A percentile compares a stretch with the other conserved stretches of the same genome.
phyloP scores from a whole-genome alignment of 2,797 vertebrate genomes.

The Potorous gilbertii region DNA sequence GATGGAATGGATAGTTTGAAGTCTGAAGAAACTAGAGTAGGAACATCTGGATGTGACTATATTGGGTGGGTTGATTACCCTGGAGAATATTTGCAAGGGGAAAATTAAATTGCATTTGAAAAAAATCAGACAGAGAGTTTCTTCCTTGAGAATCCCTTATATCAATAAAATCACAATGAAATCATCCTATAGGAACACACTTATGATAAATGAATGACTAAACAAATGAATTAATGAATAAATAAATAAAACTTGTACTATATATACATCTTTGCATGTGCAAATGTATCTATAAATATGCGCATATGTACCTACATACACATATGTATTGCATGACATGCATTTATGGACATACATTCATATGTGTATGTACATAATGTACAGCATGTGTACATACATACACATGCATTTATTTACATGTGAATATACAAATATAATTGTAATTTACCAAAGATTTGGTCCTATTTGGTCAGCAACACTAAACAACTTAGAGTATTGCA shows the following conservation, averaged over 20 bases:
- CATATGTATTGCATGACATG: neutral
- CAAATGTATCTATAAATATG: neutral
- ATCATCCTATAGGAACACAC: neutral
- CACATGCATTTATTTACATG: neutral
- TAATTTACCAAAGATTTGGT: neutral
- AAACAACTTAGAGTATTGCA: neutral
- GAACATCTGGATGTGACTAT: conserved; percentile 19
- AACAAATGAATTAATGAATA: neutral
- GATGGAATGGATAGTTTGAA: conserved; percentile 28
- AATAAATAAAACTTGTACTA: neutral
- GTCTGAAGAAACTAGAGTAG: conserved; percentile 36
- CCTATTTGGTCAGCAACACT: neutral
- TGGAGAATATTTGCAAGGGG: neutral
- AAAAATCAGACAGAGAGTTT: neutral
- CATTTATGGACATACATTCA: neutral
- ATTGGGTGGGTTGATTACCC: neutral
- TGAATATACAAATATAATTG: neutral
- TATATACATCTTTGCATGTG: neutral
- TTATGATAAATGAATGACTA: neutral
- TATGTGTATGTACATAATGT: neutral
- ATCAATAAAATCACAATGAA: neutral
- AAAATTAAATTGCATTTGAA: neutral
- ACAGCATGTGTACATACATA: too few relatives aligned
- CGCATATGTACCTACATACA: neutral
- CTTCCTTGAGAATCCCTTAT: neutral